Evolutionary conservation across 2,888 invertebrate genomes (phyloP).

Genomic region (Cryptus armator): DNA sequence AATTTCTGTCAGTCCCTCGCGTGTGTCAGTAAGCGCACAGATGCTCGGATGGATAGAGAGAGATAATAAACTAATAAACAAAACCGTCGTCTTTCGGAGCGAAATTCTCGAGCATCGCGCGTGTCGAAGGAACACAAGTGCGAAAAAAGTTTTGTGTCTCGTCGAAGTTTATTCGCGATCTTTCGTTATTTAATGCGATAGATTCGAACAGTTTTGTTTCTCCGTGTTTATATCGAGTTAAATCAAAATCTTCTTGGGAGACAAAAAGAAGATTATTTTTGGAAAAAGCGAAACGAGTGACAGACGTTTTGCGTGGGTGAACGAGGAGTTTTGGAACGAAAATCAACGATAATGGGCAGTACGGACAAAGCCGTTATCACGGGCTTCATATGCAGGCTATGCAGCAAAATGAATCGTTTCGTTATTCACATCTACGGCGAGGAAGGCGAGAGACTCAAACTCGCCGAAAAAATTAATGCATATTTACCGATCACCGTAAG

Average conservation of each 20-base stretch:
- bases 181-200: too few species aligned
- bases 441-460: constrained; percentile 90
- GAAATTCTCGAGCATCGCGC: not conserved
- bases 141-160: not conserved
- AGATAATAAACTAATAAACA: constrained; percentile 65
- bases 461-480: constrained; percentile 93
- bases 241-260: not conserved
- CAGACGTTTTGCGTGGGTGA: too few species aligned
- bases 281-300: too few species aligned
- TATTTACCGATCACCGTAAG: constrained; percentile 92
- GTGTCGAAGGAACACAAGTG: too few species aligned
- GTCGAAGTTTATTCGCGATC: not conserved
- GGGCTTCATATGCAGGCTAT: constrained; percentile 94
- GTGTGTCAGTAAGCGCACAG: constrained; percentile 48
- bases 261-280: too few species aligned
- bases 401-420: constrained; percentile 94
- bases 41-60: constrained; percentile 38
- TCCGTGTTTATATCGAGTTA: not conserved
- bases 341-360: constrained; percentile 89
- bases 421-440: constrained; percentile 94
- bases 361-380: constrained; percentile 92
- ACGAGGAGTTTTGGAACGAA: not conserved
- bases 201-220: too few species aligned
- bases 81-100: constrained; percentile 38
- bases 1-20: not conserved